phyloP scores from a whole-genome alignment of 2,113 vertebrate genomes.

The Prinia subflava region DNA sequence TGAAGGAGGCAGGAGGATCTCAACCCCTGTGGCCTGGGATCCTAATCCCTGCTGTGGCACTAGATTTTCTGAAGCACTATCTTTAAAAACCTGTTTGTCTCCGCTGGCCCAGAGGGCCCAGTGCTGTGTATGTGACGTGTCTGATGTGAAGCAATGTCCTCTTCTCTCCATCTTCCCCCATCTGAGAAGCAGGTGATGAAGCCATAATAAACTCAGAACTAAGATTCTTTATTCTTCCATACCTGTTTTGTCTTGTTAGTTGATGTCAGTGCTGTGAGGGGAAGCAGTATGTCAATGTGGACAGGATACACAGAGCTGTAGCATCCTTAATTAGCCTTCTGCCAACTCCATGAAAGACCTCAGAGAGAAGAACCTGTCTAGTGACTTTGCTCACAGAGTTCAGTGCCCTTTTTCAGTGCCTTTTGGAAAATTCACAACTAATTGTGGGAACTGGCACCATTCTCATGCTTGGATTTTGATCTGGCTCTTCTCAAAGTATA shows the following conservation, averaged over 20 bases:
- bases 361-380: not conserved
- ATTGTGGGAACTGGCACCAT: not conserved
- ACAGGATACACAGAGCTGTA: not conserved
- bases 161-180: not conserved
- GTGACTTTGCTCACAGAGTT: not conserved
- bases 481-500: not conserved
- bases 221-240: not conserved
- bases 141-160: not conserved
- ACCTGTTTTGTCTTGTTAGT: not conserved
- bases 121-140: not conserved
- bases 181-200: not conserved
- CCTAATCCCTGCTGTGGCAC: not conserved
- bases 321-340: not conserved
- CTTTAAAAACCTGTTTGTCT: not conserved
- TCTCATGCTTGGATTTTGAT: not conserved
- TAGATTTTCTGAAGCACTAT: not conserved
- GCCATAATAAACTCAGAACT: not conserved
- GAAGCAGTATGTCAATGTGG: not conserved
- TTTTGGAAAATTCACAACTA: not conserved
- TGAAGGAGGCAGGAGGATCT: not conserved
- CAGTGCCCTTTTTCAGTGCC: not conserved
- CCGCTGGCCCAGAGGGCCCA: not conserved
- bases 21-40: not conserved
- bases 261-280: not conserved
- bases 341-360: not conserved